Evolutionary conservation across 2,888 invertebrate species (phyloP).

Genomic region (Andrena marginata): DNA sequence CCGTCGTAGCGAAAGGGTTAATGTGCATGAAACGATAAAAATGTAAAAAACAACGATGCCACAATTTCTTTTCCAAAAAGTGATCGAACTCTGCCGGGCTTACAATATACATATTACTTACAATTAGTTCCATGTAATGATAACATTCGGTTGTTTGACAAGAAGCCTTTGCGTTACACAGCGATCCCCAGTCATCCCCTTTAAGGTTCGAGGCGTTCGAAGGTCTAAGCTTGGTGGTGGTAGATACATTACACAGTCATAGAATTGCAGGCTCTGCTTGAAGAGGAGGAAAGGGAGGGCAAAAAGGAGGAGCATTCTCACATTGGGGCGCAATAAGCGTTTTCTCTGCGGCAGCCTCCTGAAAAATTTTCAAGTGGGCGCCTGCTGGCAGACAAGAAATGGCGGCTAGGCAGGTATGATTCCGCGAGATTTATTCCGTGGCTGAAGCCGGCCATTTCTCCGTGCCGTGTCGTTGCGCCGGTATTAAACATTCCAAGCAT

Average conservation of each 20-base stretch:
- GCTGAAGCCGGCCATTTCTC: slow-evolving; percentile 79
- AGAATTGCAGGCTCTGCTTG: background rate
- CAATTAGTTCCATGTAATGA: no score
- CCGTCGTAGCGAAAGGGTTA: no score
- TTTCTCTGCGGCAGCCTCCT: slow-evolving; percentile 33
- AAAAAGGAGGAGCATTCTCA: background rate
- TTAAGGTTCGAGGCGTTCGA: no score
- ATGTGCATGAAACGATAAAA: no score
- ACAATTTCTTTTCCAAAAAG: no score
- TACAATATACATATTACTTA: no score
- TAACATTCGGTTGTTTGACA: no score
- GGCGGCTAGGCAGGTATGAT: slow-evolving; percentile 69
- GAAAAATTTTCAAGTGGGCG: slow-evolving; percentile 61
- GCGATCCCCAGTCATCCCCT: no score
- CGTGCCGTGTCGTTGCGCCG: slow-evolving; percentile 78
- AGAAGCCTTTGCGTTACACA: no score
- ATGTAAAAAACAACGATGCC: no score
- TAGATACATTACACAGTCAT: slow-evolving; percentile 1
- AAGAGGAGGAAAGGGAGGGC: background rate
- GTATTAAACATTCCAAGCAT: slow-evolving; percentile 83
- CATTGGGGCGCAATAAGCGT: slow-evolving; percentile 61
- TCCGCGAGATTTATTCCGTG: slow-evolving; percentile 79
- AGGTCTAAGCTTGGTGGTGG: background rate
- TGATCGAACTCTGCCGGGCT: no score
- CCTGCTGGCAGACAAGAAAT: slow-evolving; percentile 62